These are phyloP conservation scores for Epinephelus lanceolatus DNA, from an alignment of 2,113 vertebrate species.

Conservation along the genomic window DNA sequence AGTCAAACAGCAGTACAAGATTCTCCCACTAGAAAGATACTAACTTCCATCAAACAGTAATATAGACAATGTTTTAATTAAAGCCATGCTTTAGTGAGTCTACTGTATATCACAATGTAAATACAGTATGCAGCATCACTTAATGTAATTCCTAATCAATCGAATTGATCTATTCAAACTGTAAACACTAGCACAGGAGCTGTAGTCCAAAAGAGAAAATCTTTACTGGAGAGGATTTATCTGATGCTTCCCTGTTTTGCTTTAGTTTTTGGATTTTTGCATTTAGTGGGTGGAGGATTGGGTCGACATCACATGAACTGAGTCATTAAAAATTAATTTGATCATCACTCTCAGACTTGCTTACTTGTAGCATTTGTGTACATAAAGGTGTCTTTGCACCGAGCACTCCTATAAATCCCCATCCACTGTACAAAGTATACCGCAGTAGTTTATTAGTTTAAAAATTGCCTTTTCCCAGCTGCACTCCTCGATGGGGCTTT, in stretches of 20 bases:
- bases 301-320: background rate
- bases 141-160: slow-evolving; percentile 34
- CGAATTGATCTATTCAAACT: slow-evolving; percentile 24
- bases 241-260: background rate
- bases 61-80: slow-evolving; percentile 3
- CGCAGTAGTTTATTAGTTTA: slow-evolving; percentile 40
- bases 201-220: slow-evolving; percentile 23
- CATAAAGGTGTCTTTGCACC: slow-evolving; percentile 29
- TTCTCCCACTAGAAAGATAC: background rate
- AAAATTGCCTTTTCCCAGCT: slow-evolving; percentile 47
- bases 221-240: slow-evolving; percentile 26
- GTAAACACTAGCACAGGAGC: background rate
- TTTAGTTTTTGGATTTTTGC: slow-evolving; percentile 13
- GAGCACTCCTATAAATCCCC: slow-evolving; percentile 22
- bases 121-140: background rate
- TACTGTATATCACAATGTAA: slow-evolving; percentile 8
- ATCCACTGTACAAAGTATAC: slow-evolving; percentile 3
- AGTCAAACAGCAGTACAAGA: background rate
- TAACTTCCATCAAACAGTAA: background rate
- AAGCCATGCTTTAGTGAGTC: background rate
- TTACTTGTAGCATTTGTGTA: slow-evolving; percentile 14
- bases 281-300: slow-evolving; percentile 14
- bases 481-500: slow-evolving; percentile 32
- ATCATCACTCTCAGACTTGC: slow-evolving; percentile 13
- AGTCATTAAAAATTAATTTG: slow-evolving; percentile 31